phyloP scores from a whole-genome alignment of 2,888 invertebrate species.

The Drosophila kuntzei region DNA sequence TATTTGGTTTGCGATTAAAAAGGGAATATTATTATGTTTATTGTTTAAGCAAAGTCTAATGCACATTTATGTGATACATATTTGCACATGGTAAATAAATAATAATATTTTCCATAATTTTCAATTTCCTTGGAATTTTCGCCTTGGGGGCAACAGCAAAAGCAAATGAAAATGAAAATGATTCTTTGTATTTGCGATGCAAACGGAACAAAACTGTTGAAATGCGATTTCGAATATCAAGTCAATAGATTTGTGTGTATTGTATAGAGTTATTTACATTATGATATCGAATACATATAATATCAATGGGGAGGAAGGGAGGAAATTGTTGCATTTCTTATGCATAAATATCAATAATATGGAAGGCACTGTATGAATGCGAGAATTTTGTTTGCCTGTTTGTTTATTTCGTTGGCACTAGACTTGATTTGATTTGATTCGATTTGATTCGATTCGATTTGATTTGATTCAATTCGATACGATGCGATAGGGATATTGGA shows the following conservation, averaged over 20 bases:
- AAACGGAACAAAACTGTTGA: constrained; percentile 34
- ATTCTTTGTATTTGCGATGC: constrained; percentile 22
- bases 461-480: constrained; percentile 19
- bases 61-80: constrained; percentile 24
- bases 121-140: constrained; percentile 11
- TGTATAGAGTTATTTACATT: constrained; percentile 21
- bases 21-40: neutral
- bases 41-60: constrained; percentile 3
- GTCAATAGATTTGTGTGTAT: constrained; percentile 9
- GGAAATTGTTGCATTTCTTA: constrained; percentile 37
- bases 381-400: constrained; percentile 22
- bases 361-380: constrained; percentile 19
- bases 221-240: constrained; percentile 12
- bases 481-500: constrained; percentile 1
- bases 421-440: constrained; percentile 45
- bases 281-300: constrained; percentile 18
- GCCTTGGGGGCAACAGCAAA: neutral
- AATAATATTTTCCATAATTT: constrained; percentile 11
- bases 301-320: neutral
- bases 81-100: constrained; percentile 28
- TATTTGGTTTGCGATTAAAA: neutral
- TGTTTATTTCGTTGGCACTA: constrained; percentile 24
- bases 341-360: constrained; percentile 46
- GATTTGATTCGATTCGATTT: constrained; percentile 32
- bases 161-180: constrained; percentile 1